Conservation (phyloP, 2,888 invertebrate species). For the Drosophila paramelanica region DNA sequence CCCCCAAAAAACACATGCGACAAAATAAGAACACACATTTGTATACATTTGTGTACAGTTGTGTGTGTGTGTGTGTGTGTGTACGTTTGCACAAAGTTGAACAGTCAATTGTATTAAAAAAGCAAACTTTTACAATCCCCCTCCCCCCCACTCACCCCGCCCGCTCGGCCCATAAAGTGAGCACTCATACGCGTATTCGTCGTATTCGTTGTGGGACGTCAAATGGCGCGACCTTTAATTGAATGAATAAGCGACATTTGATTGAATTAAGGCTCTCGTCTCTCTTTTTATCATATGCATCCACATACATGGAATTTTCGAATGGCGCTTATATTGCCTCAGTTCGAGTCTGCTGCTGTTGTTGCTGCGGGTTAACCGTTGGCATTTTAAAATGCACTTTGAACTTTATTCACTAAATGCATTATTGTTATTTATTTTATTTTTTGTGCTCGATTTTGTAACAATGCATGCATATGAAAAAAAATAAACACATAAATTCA, state of each 20-base stretch:
- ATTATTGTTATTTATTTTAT: slow-evolving; percentile 20
- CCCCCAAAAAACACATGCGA: slow-evolving; percentile 22
- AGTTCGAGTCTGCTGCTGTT: slow-evolving; percentile 20
- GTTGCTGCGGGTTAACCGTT: slow-evolving; percentile 41
- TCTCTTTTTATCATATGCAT: slow-evolving; percentile 28
- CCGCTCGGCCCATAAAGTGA: slow-evolving; percentile 6
- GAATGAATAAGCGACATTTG: slow-evolving; percentile 83
- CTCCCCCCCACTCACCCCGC: not conserved
- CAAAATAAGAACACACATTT: slow-evolving; percentile 8
- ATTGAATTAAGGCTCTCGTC: slow-evolving; percentile 73
- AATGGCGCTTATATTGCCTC: slow-evolving; percentile 52
- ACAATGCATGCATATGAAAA: not conserved
- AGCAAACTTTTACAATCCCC: slow-evolving; percentile 11
- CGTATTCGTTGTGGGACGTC: slow-evolving; percentile 62
- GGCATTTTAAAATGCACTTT: slow-evolving; percentile 64
- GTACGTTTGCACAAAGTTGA: slow-evolving; percentile 56
- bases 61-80: not conserved
- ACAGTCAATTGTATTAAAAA: slow-evolving; percentile 74
- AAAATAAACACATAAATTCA: too few relatives aligned
- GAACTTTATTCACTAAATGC: slow-evolving; percentile 44
- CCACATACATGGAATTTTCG: slow-evolving; percentile 4
- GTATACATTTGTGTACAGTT: too few relatives aligned
- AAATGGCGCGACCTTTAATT: slow-evolving; percentile 83
- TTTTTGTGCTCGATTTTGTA: not conserved
- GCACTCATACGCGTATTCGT: slow-evolving; percentile 34